Evolutionary conservation across 2,113 vertebrate genomes (phyloP).

Genomic region (Tachycineta bicolor): DNA sequence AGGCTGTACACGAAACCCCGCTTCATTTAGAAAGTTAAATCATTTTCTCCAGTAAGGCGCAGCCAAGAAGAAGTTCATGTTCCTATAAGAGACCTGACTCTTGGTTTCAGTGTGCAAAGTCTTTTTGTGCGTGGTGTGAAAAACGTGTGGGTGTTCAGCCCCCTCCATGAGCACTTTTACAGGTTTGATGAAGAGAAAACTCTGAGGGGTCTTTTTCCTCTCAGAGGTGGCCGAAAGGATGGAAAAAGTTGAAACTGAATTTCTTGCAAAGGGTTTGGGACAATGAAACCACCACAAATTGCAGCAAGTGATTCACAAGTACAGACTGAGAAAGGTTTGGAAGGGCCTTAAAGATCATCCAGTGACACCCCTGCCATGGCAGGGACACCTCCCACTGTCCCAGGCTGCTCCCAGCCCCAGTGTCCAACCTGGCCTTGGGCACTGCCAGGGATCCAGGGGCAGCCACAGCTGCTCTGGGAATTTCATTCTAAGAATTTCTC

Average conservation of each 20-base stretch:
- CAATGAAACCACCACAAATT: not conserved
- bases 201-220: not conserved
- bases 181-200: not conserved
- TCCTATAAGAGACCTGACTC: not conserved
- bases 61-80: not conserved
- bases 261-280: not conserved
- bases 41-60: not conserved
- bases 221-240: not conserved
- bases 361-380: not conserved
- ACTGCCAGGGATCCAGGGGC: not conserved
- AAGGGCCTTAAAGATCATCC: no score
- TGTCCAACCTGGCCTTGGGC: not conserved
- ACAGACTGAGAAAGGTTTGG: not conserved
- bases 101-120: not conserved
- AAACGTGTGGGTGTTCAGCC: not conserved
- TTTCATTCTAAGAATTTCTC: not conserved
- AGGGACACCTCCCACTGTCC: not conserved
- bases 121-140: not conserved
- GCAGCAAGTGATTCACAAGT: not conserved
- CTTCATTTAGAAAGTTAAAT: not conserved
- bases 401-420: not conserved
- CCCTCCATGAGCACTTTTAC: accelerated
- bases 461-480: not conserved
- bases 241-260: not conserved
- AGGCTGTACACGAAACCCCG: not conserved